Evolutionary conservation across 2,888 invertebrate genomes (phyloP).

Genomic region (Gortyna flavago): DNA sequence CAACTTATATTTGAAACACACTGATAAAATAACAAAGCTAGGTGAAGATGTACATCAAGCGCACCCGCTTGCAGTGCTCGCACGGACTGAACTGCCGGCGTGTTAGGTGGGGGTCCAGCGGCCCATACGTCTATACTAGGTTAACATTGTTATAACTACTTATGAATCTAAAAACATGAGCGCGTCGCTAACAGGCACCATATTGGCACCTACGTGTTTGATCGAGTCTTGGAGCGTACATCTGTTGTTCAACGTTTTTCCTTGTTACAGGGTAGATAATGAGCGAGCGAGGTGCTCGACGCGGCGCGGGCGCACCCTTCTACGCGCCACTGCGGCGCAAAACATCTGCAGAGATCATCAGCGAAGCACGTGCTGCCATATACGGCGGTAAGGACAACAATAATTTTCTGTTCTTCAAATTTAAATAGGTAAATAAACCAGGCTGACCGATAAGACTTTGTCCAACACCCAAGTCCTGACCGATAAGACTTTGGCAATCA

Average conservation of each 20-base stretch:
- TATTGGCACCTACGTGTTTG: background rate
- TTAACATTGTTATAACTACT: no score
- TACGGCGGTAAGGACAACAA: conserved; percentile 78
- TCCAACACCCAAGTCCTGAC: background rate
- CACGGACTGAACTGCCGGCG: no score
- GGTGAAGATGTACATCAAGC: no score
- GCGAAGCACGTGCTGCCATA: conserved; percentile 92
- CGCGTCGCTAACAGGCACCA: no score
- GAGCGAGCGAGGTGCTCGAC: conserved; percentile 78
- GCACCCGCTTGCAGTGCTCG: no score
- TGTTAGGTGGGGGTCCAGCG: no score
- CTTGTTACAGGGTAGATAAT: conserved; percentile 70
- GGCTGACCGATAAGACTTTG: background rate
- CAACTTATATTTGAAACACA: no score
- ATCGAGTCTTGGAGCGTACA: background rate
- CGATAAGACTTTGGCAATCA: background rate
- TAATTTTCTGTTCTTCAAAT: background rate
- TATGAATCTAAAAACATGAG: no score
- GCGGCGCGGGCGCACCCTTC: conserved; percentile 87
- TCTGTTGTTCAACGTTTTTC: background rate
- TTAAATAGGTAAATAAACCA: background rate
- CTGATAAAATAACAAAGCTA: no score
- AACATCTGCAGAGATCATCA: conserved; percentile 95
- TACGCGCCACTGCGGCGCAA: conserved; percentile 91
- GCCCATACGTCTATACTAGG: no score